phyloP scores from a whole-genome alignment of 2,797 vertebrate species.

The Sus cebifrons region DNA sequence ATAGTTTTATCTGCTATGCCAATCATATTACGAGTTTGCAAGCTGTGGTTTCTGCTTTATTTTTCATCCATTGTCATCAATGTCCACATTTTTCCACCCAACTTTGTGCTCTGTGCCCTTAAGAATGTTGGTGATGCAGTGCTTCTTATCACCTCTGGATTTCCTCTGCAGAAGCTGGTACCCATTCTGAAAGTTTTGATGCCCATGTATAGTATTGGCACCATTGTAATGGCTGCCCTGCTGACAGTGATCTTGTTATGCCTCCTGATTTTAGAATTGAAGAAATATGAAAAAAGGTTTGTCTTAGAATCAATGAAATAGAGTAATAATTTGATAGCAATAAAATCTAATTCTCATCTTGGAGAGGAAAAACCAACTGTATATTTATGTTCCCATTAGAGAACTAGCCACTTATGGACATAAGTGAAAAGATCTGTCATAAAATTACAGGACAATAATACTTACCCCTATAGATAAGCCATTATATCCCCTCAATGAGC shows the following conservation, averaged over 20 bases:
- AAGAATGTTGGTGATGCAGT: neutral
- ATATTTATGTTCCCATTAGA: slow-evolving; percentile 26
- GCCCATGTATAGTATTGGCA: neutral
- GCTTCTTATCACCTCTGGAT: neutral
- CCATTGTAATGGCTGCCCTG: neutral
- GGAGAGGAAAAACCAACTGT: neutral
- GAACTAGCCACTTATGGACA: slow-evolving; percentile 1
- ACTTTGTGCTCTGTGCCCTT: neutral
- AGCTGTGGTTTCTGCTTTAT: slow-evolving; percentile 12
- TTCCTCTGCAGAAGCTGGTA: neutral
- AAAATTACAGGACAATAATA: neutral
- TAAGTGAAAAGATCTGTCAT: neutral
- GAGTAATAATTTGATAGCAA: slow-evolving; percentile 36
- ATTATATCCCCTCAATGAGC: neutral
- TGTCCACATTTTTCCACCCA: neutral
- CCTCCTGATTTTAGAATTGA: slow-evolving; percentile 27
- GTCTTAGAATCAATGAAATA: slow-evolving; percentile 14
- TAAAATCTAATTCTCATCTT: slow-evolving; percentile 22
- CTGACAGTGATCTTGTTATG: neutral
- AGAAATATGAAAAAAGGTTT: neutral
- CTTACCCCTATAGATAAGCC: neutral
- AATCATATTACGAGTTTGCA: neutral
- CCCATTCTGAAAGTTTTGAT: neutral
- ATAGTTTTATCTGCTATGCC: neutral
- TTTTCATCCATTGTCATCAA: neutral